Conservation (phyloP, 2,888 invertebrate genomes). For the Lacanobia oleracea region DNA sequence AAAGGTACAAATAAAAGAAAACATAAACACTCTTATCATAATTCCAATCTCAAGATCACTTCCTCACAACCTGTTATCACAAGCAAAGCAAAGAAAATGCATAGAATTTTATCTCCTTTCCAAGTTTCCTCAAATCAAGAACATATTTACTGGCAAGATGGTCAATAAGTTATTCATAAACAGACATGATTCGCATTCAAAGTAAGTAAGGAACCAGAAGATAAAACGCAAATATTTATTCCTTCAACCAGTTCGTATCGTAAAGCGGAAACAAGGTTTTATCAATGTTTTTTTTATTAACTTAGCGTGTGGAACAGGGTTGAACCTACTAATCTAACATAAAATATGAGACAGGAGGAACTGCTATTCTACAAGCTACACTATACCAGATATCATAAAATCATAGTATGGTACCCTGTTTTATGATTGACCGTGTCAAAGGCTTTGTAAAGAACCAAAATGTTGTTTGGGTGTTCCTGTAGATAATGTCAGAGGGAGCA, state of each 20-base stretch:
- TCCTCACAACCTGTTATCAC: constrained; percentile 46
- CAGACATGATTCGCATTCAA: constrained; percentile 50
- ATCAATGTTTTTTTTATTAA: constrained; percentile 62
- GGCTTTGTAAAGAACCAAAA: constrained; percentile 8
- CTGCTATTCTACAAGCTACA: not conserved
- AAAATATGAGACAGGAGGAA: no score
- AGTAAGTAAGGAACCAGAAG: constrained; percentile 41
- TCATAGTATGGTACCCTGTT: not conserved
- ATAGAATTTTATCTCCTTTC: constrained; percentile 36
- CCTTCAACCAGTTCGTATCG: constrained; percentile 49
- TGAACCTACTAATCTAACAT: not conserved
- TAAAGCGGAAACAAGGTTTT: constrained; percentile 56
- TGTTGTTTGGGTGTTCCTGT: no score
- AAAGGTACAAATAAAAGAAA: constrained; percentile 23
- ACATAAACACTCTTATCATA: constrained; percentile 29
- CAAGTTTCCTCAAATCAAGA: constrained; percentile 42
- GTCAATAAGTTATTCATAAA: constrained; percentile 51
- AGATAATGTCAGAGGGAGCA: no score
- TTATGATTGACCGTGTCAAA: not conserved
- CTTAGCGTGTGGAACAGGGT: constrained; percentile 35
- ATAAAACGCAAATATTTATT: constrained; percentile 60
- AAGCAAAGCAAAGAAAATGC: constrained; percentile 28
- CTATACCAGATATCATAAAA: not conserved
- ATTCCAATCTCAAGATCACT: constrained; percentile 41
- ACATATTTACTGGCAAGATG: constrained; percentile 32